A percentile compares a stretch with the other conserved stretches of the same genome.
Conservation (phyloP, 2,888 invertebrate species). For the Netelia inedita region DNA sequence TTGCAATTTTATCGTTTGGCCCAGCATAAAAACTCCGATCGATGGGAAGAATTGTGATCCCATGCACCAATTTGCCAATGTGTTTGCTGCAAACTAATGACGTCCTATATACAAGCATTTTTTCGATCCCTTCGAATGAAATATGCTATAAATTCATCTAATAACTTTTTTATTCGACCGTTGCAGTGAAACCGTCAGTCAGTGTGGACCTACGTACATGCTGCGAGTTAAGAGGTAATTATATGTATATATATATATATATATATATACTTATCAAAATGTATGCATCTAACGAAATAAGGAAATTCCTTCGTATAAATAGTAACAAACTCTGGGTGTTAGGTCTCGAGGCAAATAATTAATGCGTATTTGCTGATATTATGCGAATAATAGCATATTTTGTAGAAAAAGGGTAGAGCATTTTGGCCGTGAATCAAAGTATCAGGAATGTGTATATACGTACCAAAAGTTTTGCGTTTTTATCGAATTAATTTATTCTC, state of each 20-base stretch:
- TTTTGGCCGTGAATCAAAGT: conserved; percentile 55
- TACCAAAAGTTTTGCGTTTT: conserved; percentile 41
- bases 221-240: conserved; percentile 38
- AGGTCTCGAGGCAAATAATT: conserved; percentile 35
- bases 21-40: conserved; percentile 3
- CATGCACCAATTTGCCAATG: conserved; percentile 28
- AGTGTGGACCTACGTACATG: conserved; percentile 44
- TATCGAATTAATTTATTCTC: conserved; percentile 71
- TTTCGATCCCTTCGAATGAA: background rate
- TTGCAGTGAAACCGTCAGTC: conserved; percentile 29
- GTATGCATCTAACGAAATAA: conserved; percentile 42
- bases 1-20: background rate
- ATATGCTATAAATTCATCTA: background rate
- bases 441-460: conserved; percentile 46
- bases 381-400: conserved; percentile 34
- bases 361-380: conserved; percentile 33
- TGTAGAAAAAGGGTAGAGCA: conserved; percentile 23
- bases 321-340: conserved; percentile 36
- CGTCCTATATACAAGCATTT: background rate
- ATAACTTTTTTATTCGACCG: background rate
- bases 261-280: conserved; percentile 33
- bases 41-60: background rate
- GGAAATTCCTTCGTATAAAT: conserved; percentile 17
- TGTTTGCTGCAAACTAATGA: conserved; percentile 20
- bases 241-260: background rate